These are phyloP conservation scores for Lipotes vexillifer DNA, from an alignment of 2,113 vertebrate genomes.

Conservation along the genomic window DNA sequence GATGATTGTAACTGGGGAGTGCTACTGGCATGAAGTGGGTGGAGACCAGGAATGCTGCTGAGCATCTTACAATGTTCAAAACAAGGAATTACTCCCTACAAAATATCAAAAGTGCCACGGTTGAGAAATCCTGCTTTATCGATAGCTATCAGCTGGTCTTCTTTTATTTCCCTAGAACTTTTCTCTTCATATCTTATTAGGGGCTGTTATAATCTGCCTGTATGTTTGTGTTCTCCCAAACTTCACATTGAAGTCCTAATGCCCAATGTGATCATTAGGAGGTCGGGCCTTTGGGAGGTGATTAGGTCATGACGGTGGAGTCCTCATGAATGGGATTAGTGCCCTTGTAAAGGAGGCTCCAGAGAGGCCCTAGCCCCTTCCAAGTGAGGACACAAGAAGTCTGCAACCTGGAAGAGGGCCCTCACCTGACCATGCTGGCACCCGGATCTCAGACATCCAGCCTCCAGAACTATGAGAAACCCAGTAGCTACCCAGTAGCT, in stretches of 20 bases:
- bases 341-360: neutral
- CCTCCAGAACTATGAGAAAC: neutral
- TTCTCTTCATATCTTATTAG: neutral
- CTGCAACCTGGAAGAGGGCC: neutral
- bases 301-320: neutral
- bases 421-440: rapidly evolving
- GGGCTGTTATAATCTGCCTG: neutral
- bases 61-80: too few species aligned
- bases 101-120: neutral
- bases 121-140: neutral
- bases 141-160: neutral
- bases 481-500: neutral
- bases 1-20: neutral
- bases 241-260: neutral
- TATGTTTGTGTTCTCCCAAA: neutral
- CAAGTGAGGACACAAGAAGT: neutral
- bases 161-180: neutral
- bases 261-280: neutral
- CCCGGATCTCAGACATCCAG: rapidly evolving
- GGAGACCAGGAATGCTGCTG: neutral
- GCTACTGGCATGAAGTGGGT: neutral
- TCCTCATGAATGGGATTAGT: neutral
- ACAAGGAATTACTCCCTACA: neutral
- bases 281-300: too few species aligned
- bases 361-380: neutral